Evolutionary conservation across 2,113 vertebrate genomes (phyloP).

Genomic region (Chlorodrepanis virens): DNA sequence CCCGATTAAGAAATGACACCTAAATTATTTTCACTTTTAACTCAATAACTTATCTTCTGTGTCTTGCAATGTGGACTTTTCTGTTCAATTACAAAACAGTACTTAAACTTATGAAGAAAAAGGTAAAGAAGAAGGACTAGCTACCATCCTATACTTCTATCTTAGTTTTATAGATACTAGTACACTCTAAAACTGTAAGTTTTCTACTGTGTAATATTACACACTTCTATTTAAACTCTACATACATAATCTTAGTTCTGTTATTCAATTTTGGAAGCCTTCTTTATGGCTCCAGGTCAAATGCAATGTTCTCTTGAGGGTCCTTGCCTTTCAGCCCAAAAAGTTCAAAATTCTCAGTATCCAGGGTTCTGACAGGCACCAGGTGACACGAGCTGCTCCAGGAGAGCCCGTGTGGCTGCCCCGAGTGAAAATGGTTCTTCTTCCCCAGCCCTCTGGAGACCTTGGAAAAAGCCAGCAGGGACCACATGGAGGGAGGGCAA

Average conservation of each 20-base stretch:
- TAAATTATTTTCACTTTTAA: neutral
- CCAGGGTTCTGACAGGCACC: neutral
- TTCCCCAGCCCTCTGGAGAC: neutral
- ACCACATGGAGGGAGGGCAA: fast-evolving
- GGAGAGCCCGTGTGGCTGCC: neutral
- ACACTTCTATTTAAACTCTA: neutral
- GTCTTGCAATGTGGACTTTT: neutral
- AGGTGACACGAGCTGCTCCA: fast-evolving
- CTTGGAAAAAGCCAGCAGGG: neutral
- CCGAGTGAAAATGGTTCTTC: neutral
- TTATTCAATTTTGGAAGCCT: neutral
- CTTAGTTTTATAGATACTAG: neutral
- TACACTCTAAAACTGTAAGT: neutral
- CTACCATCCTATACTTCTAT: neutral
- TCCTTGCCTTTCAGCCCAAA: neutral
- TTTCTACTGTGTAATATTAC: neutral
- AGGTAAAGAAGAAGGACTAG: neutral
- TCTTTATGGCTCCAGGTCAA: neutral
- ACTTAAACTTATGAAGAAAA: neutral
- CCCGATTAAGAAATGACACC: neutral
- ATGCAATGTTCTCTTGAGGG: neutral
- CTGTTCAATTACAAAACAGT: neutral
- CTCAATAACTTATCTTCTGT: neutral
- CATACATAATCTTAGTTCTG: neutral
- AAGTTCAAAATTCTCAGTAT: neutral